These are phyloP conservation scores for Cherax quadricarinatus DNA, from an alignment of 1,140 invertebrate genomes.

Conservation along the genomic window DNA sequence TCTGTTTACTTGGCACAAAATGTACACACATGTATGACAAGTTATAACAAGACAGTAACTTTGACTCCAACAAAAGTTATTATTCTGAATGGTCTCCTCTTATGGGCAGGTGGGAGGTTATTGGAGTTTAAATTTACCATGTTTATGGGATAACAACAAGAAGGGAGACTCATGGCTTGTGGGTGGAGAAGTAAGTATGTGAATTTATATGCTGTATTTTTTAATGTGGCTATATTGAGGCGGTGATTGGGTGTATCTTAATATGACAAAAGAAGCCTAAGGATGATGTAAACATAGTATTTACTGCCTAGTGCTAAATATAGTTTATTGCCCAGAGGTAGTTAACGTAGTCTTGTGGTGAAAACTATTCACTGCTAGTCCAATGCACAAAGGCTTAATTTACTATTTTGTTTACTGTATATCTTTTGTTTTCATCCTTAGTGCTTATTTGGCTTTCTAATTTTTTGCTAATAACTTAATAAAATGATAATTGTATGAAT, in stretches of 20 bases:
- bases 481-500: slow-evolving; percentile 19
- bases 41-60: too few relatives aligned
- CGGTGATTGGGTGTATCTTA: neutral
- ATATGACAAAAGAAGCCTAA: neutral
- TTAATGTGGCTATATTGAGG: neutral
- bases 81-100: neutral
- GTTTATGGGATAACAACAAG: neutral
- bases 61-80: neutral
- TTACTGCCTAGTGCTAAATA: neutral
- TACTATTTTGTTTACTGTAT: neutral
- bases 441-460: neutral
- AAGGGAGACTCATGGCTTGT: neutral
- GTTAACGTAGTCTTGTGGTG: neutral
- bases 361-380: neutral
- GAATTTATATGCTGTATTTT: neutral
- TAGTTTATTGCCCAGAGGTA: neutral
- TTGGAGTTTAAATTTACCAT: neutral
- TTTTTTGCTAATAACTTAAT: neutral
- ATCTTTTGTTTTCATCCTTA: slow-evolving; percentile 24
- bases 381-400: neutral
- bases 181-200: neutral
- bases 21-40: too few relatives aligned
- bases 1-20: too few relatives aligned
- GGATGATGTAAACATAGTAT: neutral
- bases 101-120: neutral